Percentiles rank a stretch among this genome's conserved stretches.
These are phyloP conservation scores for Bellardia bayeri DNA, from an alignment of 2,888 invertebrate species.

Conservation along the genomic window DNA sequence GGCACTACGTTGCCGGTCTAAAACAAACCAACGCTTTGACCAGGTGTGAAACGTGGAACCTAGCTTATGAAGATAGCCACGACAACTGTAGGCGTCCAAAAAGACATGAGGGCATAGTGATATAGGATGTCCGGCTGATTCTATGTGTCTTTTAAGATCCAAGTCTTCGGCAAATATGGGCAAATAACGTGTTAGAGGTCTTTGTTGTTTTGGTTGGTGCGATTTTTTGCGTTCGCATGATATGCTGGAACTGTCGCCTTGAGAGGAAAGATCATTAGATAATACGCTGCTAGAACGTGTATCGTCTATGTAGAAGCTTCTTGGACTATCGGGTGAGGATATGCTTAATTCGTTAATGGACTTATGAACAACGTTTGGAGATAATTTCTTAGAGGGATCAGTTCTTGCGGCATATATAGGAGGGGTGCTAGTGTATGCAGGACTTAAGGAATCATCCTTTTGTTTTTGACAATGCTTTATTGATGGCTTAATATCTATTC, in stretches of 20 bases:
- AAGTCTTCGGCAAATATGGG: conserved; percentile 95
- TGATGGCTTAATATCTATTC: neutral
- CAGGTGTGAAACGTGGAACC: conserved; percentile 96
- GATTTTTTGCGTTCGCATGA: conserved; percentile 79
- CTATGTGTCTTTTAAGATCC: conserved; percentile 95
- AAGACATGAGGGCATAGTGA: conserved; percentile 94
- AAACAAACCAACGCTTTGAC: conserved; percentile 98
- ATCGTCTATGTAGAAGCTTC: conserved; percentile 53
- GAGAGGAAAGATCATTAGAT: conserved; percentile 81
- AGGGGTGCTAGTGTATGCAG: conserved; percentile 57
- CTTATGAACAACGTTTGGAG: conserved; percentile 75
- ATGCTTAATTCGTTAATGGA: conserved; percentile 72
- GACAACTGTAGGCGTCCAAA: conserved; percentile 92
- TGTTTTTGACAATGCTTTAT: conserved; percentile 74
- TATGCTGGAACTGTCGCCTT: conserved; percentile 75
- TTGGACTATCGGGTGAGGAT: conserved; percentile 62
- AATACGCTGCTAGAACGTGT: conserved; percentile 80
- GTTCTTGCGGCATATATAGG: conserved; percentile 82
- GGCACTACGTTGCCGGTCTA: conserved; percentile 94
- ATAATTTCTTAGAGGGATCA: conserved; percentile 79
- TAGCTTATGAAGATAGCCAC: conserved; percentile 95
- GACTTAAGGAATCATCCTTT: conserved; percentile 85
- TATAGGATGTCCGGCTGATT: conserved; percentile 96
- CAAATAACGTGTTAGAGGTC: conserved; percentile 97
- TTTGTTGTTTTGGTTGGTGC: conserved; percentile 86